A percentile compares a stretch with the other conserved stretches of the same genome.
Conservation (phyloP, 1,140 invertebrate genomes). For the Drosophila kanapiae region DNA sequence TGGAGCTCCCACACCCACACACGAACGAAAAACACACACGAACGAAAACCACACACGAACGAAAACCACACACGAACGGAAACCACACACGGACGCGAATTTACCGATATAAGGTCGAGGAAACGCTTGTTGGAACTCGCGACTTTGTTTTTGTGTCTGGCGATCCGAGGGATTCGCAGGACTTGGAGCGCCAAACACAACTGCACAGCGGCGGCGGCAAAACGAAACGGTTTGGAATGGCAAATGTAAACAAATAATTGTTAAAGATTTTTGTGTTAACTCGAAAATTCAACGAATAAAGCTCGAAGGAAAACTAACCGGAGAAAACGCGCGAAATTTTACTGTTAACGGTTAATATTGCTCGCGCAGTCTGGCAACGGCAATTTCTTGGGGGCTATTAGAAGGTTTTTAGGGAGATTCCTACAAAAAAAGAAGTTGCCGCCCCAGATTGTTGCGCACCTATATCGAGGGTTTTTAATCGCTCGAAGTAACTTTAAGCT, state of each 20-base stretch:
- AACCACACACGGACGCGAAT: conserved; percentile 5
- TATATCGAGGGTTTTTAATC: not conserved
- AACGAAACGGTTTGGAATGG: conserved; percentile 33
- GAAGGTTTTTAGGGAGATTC: too few relatives aligned
- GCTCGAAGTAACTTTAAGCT: rapidly evolving
- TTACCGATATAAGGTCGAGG: conserved; percentile 1
- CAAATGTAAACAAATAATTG: conserved; percentile 64
- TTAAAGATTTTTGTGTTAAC: conserved; percentile 77
- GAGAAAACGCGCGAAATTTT: not conserved
- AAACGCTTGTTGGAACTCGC: conserved; percentile 6
- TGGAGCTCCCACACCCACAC: not conserved
- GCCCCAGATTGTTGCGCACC: not conserved
- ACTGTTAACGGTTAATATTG: not conserved
- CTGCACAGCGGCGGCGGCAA: conserved; percentile 48
- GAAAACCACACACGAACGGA: not conserved
- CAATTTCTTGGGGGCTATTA: too few relatives aligned
- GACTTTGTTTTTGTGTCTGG: conserved; percentile 69
- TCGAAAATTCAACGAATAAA: conserved; percentile 67
- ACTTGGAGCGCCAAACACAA: conserved; percentile 66
- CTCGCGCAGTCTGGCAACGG: not conserved
- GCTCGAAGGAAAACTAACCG: conserved; percentile 1
- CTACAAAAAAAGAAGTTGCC: too few relatives aligned
- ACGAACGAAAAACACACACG: not conserved
- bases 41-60: not conserved
- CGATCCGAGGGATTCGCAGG: conserved; percentile 27